phyloP scores from a whole-genome alignment of 1,140 invertebrate species.

The Hormaphis cornu region DNA sequence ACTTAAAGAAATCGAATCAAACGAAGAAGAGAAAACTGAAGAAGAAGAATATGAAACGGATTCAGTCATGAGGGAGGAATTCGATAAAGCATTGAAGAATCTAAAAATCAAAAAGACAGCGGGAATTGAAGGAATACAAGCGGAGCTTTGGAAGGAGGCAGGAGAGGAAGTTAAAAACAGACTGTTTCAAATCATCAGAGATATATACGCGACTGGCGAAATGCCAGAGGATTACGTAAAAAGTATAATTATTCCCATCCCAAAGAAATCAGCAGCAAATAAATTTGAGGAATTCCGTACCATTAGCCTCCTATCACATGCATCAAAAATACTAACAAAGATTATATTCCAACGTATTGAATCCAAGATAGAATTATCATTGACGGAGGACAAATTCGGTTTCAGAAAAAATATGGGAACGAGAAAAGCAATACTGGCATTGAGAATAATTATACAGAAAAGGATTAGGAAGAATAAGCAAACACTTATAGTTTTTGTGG shows the following conservation, averaged over 20 bases:
- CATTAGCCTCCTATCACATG: slow-evolving; percentile 29
- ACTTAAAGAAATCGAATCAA: neutral
- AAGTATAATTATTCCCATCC: slow-evolving; percentile 30
- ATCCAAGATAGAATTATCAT: slow-evolving; percentile 2
- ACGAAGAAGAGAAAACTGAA: slow-evolving; percentile 27
- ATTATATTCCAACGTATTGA: slow-evolving; percentile 34
- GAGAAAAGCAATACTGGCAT: neutral
- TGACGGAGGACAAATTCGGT: slow-evolving; percentile 2
- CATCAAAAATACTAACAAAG: slow-evolving; percentile 34
- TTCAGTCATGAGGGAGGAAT: slow-evolving; percentile 28
- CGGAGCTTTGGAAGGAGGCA: slow-evolving; percentile 38
- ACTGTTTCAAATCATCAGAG: slow-evolving; percentile 32
- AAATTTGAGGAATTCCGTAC: slow-evolving; percentile 33
- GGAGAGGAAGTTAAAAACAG: slow-evolving; percentile 26
- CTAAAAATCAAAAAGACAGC: slow-evolving; percentile 39
- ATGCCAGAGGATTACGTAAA: slow-evolving; percentile 36
- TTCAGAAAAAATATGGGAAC: slow-evolving; percentile 22
- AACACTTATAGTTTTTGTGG: slow-evolving; percentile 2
- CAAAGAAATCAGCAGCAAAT: slow-evolving; percentile 31
- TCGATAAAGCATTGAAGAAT: slow-evolving; percentile 36
- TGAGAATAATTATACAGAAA: no score
- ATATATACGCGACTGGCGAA: slow-evolving; percentile 31
- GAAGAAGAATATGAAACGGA: neutral
- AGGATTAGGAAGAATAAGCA: neutral
- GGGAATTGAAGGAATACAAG: slow-evolving; percentile 38